phyloP scores from a whole-genome alignment of 2,797 vertebrate species.

The Coranthus polyacanthus region DNA sequence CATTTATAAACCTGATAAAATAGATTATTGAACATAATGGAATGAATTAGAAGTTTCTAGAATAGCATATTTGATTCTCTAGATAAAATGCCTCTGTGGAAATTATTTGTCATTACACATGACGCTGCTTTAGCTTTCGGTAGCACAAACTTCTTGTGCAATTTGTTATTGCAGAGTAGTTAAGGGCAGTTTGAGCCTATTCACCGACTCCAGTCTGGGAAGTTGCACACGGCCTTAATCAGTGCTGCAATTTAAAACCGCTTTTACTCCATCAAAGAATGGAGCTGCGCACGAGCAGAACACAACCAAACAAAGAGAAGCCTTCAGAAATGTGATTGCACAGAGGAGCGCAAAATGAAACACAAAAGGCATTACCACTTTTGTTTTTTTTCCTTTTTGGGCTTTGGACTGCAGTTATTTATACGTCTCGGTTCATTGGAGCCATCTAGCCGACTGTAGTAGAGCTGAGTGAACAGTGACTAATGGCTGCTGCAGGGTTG shows the following conservation, averaged over 20 bases:
- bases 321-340: conserved; percentile 42
- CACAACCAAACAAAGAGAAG: conserved; percentile 25
- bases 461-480: conserved; percentile 74
- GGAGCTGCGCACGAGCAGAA: conserved; percentile 29
- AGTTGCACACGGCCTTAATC: conserved; percentile 37
- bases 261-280: conserved; percentile 17
- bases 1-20: conserved; percentile 41
- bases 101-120: conserved; percentile 19
- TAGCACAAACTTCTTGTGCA: conserved; percentile 10
- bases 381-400: conserved; percentile 1
- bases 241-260: conserved; percentile 49
- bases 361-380: conserved; percentile 38
- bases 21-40: conserved; percentile 15
- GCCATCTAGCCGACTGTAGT: conserved; percentile 47
- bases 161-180: conserved; percentile 48
- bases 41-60: background rate
- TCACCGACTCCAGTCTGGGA: conserved; percentile 30
- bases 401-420: conserved; percentile 67
- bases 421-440: conserved; percentile 63
- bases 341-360: conserved; percentile 43
- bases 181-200: conserved; percentile 48
- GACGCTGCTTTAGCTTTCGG: conserved; percentile 2
- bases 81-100: conserved; percentile 16
- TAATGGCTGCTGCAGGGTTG: conserved; percentile 72
- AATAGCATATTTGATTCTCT: conserved; percentile 12